Evolutionary conservation across 2,113 vertebrate genomes (phyloP).

Genomic region (Prolemur simus): DNA sequence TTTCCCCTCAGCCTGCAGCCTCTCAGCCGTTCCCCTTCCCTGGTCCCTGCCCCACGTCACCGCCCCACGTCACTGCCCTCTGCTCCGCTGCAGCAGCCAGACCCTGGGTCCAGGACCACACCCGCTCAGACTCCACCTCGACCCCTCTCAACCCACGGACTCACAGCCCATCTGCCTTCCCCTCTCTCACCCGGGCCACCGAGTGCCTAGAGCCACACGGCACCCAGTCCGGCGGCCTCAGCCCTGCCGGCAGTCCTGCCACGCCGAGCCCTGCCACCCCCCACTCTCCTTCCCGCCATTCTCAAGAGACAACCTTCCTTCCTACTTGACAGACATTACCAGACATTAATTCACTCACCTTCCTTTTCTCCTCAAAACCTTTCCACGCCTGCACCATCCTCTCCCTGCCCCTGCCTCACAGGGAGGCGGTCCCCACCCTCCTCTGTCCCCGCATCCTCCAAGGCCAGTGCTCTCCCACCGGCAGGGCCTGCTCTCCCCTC

Average conservation of each 20-base stretch:
- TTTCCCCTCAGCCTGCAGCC: neutral
- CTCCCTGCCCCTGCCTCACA: neutral
- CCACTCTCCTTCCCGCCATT: neutral
- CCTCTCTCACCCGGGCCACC: neutral
- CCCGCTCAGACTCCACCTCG: neutral
- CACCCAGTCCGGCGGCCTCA: neutral
- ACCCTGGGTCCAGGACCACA: neutral
- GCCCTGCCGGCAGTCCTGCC: fast-evolving
- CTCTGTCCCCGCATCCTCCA: neutral
- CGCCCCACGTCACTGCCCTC: neutral
- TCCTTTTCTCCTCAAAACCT: neutral
- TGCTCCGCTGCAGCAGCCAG: neutral
- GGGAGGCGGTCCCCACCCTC: neutral
- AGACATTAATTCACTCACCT: neutral
- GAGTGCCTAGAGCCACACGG: fast-evolving
- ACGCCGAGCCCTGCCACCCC: fast-evolving
- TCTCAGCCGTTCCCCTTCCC: neutral
- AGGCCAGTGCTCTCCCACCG: neutral
- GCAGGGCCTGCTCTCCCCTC: too few relatives aligned
- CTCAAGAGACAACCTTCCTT: neutral
- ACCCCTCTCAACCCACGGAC: neutral
- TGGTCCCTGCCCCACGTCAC: fast-evolving
- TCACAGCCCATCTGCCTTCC: neutral
- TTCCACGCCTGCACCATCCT: neutral
- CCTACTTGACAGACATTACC: neutral